Evolutionary conservation across 2,113 vertebrate species (phyloP).

Genomic region (Eublepharis macularius): DNA sequence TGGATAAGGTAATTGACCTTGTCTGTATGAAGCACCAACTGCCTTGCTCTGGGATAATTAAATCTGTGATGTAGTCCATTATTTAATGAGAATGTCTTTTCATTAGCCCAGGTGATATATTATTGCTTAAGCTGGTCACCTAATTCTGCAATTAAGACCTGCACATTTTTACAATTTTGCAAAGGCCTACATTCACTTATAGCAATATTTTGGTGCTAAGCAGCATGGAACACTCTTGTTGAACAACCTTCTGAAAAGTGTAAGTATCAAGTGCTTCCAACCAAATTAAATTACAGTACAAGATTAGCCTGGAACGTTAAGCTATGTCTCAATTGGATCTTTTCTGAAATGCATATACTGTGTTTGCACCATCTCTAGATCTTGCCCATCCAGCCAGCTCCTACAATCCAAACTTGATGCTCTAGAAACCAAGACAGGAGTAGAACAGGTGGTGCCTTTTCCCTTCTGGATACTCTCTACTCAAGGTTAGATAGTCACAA

Average conservation of each 20-base stretch:
- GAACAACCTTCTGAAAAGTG: slow-evolving; percentile 14
- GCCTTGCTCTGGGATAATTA: slow-evolving; percentile 73
- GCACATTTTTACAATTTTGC: slow-evolving; percentile 53
- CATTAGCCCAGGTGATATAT: slow-evolving; percentile 70
- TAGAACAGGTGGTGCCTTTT: not conserved
- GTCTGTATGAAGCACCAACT: slow-evolving; percentile 64
- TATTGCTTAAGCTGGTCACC: slow-evolving; percentile 62
- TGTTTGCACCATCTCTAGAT: not conserved
- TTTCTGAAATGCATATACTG: not conserved
- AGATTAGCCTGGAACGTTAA: slow-evolving; percentile 11
- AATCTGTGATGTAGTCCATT: slow-evolving; percentile 70
- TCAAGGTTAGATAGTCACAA: no score
- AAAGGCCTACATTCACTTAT: slow-evolving; percentile 33
- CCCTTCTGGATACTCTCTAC: no score
- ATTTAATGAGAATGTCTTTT: slow-evolving; percentile 75
- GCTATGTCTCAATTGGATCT: not conserved
- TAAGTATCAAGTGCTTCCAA: not conserved
- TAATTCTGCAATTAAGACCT: slow-evolving; percentile 50
- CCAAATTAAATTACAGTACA: not conserved
- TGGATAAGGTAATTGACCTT: slow-evolving; percentile 77
- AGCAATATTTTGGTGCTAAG: slow-evolving; percentile 35
- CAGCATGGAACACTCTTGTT: slow-evolving; percentile 21
- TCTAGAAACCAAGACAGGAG: not conserved
- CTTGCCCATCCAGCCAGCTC: not conserved
- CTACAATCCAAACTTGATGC: not conserved